A percentile compares a stretch with the other conserved stretches of the same genome.
Evolutionary conservation across 2,797 vertebrate species (phyloP).

Genomic region (Aldrovandia affinis): DNA sequence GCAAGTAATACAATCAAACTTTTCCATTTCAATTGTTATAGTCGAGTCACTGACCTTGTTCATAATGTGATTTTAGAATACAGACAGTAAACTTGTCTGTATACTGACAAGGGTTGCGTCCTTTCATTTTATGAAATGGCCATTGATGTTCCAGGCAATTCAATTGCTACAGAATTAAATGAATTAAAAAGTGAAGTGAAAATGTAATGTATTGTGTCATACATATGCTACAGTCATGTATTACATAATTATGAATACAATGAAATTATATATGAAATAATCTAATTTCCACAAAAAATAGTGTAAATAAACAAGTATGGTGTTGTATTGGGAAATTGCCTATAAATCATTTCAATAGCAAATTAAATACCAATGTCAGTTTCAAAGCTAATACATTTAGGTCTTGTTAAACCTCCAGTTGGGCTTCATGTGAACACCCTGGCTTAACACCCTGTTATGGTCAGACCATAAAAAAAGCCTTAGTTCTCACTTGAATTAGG

Average conservation of each 20-base stretch:
- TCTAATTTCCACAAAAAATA: no score
- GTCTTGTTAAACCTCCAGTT: no score
- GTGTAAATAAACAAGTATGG: no score
- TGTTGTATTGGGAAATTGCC: no score
- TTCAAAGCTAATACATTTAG: no score
- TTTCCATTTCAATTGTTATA: not conserved
- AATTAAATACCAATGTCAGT: no score
- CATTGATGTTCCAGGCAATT: not conserved
- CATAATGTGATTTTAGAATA: not conserved
- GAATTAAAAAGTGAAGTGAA: not conserved
- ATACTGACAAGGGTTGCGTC: not conserved
- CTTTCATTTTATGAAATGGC: not conserved
- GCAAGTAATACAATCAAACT: not conserved
- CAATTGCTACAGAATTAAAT: not conserved
- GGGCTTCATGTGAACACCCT: no score
- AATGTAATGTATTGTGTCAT: not conserved
- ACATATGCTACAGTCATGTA: not conserved
- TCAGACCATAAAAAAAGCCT: not conserved
- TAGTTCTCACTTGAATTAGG: not conserved
- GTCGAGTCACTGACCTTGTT: not conserved
- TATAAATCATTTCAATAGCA: no score
- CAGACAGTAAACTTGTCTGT: no score
- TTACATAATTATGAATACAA: not conserved
- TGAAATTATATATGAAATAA: no score
- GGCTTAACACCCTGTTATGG: no score